Conservation (phyloP, 92 coral and sea anemone species). For the Phymanthus crucifer region DNA sequence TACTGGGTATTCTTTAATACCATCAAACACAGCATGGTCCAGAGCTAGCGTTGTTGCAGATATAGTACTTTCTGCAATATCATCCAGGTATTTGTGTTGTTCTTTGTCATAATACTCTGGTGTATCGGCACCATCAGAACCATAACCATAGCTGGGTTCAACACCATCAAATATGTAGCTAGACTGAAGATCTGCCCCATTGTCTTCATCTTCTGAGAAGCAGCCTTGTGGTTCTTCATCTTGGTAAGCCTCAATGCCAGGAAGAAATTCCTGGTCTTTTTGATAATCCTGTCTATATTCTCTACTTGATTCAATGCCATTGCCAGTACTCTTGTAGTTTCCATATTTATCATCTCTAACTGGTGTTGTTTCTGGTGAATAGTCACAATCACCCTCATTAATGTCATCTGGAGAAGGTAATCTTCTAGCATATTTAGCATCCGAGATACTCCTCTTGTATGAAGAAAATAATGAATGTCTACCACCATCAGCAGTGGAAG, state of each 20-base stretch:
- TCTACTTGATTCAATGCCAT: background rate
- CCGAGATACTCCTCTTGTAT: background rate
- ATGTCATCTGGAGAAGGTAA: background rate
- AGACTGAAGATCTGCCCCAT: background rate
- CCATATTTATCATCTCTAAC: background rate
- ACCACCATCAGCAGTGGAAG: background rate
- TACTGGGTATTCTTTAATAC: conserved; percentile 17
- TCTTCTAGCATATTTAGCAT: background rate
- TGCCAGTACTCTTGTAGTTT: background rate
- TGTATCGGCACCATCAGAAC: background rate
- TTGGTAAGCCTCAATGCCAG: background rate
- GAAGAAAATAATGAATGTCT: background rate
- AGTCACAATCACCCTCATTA: background rate
- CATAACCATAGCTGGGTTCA: background rate
- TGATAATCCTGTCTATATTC: background rate
- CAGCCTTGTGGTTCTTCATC: background rate
- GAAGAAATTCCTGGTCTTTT: background rate
- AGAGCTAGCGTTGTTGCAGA: conserved; percentile 1
- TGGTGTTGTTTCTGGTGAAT: background rate
- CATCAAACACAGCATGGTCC: conserved; percentile 22
- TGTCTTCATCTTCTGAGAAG: conserved; percentile 19
- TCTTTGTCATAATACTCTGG: conserved; percentile 9
- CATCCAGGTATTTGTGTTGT: conserved; percentile 20
- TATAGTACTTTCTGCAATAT: background rate
- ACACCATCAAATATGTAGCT: background rate